Evolutionary conservation across 2,797 vertebrate genomes (phyloP).

Genomic region (Margarornis squamiger): DNA sequence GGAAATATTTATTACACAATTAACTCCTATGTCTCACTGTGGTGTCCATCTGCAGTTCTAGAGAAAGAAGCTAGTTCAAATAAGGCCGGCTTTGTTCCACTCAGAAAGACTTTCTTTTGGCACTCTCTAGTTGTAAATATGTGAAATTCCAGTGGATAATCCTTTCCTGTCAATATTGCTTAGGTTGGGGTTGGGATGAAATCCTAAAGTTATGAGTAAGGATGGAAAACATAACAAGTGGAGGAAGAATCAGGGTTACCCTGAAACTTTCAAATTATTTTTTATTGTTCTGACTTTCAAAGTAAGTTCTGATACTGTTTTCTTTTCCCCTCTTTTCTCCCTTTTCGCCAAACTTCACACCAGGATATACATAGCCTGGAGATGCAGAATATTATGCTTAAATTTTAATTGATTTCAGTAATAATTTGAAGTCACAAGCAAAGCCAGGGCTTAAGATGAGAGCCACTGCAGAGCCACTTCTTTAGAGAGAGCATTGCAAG

Average conservation of each 20-base stretch:
- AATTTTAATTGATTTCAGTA: not conserved
- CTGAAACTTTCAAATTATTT: not conserved
- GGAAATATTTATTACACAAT: not conserved
- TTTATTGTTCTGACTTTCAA: not conserved
- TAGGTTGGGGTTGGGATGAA: slow-evolving; percentile 22
- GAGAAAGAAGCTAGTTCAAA: slow-evolving; percentile 21
- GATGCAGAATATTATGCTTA: not conserved
- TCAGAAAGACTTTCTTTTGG: slow-evolving; percentile 21
- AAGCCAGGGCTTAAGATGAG: not conserved
- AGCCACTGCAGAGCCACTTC: not conserved
- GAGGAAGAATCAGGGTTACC: slow-evolving; percentile 20
- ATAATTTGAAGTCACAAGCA: not conserved
- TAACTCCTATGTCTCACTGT: not conserved
- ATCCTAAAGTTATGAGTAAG: slow-evolving; percentile 62
- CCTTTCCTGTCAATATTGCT: slow-evolving; percentile 40
- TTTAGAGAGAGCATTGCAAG: not conserved
- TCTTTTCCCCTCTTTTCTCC: not conserved
- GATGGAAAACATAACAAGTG: slow-evolving; percentile 42
- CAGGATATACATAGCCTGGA: not conserved
- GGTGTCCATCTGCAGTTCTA: not conserved
- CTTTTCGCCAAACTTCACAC: not conserved
- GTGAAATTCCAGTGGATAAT: slow-evolving; percentile 57
- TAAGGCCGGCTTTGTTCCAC: slow-evolving; percentile 16
- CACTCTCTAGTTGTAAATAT: slow-evolving; percentile 1
- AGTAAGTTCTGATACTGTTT: not conserved